phyloP scores from a whole-genome alignment of 2,888 invertebrate genomes.

The Caenorhabditis sp. region DNA sequence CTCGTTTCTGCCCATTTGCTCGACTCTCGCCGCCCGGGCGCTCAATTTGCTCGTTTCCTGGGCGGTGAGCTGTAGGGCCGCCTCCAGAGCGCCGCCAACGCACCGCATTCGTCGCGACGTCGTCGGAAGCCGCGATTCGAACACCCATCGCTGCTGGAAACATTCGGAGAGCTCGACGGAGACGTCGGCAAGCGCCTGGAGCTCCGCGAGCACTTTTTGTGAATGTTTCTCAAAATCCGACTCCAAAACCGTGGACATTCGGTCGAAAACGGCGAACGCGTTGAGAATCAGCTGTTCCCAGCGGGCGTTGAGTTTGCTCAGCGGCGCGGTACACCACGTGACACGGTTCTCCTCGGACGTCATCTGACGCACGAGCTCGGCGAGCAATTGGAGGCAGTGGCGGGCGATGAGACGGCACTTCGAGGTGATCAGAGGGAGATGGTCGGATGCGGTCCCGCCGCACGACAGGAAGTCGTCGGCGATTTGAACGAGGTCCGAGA shows the following conservation, averaged over 20 bases:
- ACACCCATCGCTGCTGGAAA: conserved; percentile 60
- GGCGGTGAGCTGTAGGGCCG: conserved; percentile 22
- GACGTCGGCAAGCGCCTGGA: not conserved
- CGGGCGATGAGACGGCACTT: conserved; percentile 26
- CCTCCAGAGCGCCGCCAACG: conserved; percentile 80
- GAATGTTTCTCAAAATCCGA: not conserved
- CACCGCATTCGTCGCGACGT: conserved; percentile 80
- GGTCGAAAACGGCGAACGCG: conserved; percentile 12
- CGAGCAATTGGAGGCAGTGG: conserved; percentile 31
- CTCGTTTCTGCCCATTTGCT: not conserved
- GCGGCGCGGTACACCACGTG: conserved; percentile 26
- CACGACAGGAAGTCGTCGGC: conserved; percentile 5
- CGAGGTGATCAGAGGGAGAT: conserved; percentile 6
- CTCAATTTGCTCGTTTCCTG: conserved; percentile 31
- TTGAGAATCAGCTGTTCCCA: conserved; percentile 19
- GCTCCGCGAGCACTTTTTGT: not conserved
- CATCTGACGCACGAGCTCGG: conserved; percentile 26
- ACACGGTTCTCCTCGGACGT: conserved; percentile 41
- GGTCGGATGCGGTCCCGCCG: not conserved
- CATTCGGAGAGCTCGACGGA: not conserved
- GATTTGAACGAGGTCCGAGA: conserved; percentile 11
- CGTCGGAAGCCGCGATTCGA: conserved; percentile 81
- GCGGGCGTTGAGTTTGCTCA: conserved; percentile 24
- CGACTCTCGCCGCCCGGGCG: conserved; percentile 13
- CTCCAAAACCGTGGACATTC: not conserved